Conservation (phyloP, 2,113 vertebrate genomes). For the Alethe castanea region DNA sequence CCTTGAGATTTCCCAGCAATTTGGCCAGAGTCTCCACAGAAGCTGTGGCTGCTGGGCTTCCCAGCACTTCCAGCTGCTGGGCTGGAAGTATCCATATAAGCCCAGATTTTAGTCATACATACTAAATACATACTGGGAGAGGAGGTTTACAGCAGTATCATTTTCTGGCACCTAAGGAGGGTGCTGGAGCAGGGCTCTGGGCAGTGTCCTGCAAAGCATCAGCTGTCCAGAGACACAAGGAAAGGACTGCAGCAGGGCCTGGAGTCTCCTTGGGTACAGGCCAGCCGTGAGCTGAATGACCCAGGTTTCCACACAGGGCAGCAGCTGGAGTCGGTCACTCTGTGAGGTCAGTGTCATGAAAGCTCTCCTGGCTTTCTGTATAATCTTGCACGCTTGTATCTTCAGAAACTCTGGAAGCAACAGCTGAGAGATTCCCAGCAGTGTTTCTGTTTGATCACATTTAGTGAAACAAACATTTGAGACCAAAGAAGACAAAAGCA, state of each 20-base stretch:
- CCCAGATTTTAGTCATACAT: not conserved
- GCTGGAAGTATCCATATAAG: not conserved
- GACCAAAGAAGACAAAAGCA: not conserved
- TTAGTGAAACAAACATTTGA: not conserved
- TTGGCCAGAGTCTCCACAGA: not conserved
- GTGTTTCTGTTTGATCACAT: not conserved
- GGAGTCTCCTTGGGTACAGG: not conserved
- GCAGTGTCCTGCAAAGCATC: not conserved
- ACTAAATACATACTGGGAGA: not conserved
- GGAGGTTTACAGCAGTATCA: not conserved
- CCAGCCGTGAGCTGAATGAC: fast-evolving
- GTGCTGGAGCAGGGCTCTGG: not conserved
- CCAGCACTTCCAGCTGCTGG: not conserved
- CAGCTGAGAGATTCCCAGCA: not conserved
- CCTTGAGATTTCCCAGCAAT: not conserved
- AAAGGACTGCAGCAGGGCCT: not conserved
- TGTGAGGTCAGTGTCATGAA: not conserved
- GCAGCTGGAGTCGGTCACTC: not conserved
- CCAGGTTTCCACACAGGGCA: not conserved
- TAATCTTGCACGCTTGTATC: not conserved
- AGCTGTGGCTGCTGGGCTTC: not conserved
- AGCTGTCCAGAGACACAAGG: fast-evolving
- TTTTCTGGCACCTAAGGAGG: not conserved
- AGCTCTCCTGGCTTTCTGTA: not conserved
- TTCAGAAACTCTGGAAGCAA: not conserved